Percentiles rank a stretch among this genome's conserved stretches.
Evolutionary conservation across 2,797 vertebrate genomes (phyloP).

Genomic region (Etheostoma perlongum): DNA sequence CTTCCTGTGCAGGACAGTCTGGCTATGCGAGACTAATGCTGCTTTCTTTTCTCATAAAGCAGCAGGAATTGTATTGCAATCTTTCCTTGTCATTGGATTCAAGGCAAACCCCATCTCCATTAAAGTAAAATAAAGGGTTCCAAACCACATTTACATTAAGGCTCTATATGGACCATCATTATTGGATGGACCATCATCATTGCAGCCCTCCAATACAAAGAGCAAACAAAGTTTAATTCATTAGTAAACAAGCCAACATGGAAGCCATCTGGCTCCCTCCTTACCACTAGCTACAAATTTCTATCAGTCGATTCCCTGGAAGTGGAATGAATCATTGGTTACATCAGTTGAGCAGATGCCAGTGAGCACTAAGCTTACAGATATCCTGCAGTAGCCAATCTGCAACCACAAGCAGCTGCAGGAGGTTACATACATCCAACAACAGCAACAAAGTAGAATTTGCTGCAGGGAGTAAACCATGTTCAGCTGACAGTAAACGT

Average conservation of each 20-base stretch:
- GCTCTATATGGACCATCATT: background rate
- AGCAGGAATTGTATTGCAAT: background rate
- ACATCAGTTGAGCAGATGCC: slow-evolving; percentile 64
- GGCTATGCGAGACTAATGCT: background rate
- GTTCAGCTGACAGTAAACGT: slow-evolving; percentile 48
- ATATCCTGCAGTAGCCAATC: slow-evolving; percentile 55
- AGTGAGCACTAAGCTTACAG: slow-evolving; percentile 44
- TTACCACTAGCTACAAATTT: slow-evolving; percentile 51
- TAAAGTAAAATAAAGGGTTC: background rate
- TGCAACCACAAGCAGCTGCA: slow-evolving; percentile 48
- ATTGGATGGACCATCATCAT: background rate
- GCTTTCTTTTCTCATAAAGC: background rate
- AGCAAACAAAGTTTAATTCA: slow-evolving; percentile 47
- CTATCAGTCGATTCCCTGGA: slow-evolving; percentile 46
- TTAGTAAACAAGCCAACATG: slow-evolving; percentile 52
- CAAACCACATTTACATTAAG: background rate
- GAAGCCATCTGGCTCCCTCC: slow-evolving; percentile 60
- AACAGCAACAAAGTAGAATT: slow-evolving; percentile 54
- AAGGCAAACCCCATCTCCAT: background rate
- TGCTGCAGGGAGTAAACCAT: slow-evolving; percentile 45
- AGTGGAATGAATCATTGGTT: slow-evolving; percentile 53
- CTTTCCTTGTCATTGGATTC: rapidly evolving
- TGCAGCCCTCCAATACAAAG: slow-evolving; percentile 17
- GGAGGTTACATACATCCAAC: slow-evolving; percentile 41
- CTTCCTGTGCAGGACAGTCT: too few relatives aligned